phyloP scores from a whole-genome alignment of 2,797 vertebrate genomes.

The Pseudochirops corinnae region DNA sequence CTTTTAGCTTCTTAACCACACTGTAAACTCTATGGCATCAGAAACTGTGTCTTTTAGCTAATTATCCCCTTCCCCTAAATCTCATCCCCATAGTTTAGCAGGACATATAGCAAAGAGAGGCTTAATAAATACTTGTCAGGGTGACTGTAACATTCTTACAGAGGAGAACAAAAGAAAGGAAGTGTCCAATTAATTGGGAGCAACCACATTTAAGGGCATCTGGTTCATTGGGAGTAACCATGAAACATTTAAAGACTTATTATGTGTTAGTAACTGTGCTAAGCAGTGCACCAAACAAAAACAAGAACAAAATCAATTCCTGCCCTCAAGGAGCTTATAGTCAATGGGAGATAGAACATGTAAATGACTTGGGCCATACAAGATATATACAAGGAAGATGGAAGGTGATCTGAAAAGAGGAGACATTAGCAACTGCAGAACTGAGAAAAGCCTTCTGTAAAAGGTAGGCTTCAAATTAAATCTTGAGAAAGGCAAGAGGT shows the following conservation, averaged over 20 bases:
- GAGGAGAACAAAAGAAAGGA: not conserved
- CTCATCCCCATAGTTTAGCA: not conserved
- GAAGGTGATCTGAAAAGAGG: not conserved
- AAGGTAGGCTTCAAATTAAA: not conserved
- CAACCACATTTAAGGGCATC: not conserved
- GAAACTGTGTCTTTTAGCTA: slow-evolving; percentile 14
- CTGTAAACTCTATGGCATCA: not conserved
- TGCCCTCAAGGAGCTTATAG: not conserved
- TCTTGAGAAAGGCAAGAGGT: not conserved
- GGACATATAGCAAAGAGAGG: not conserved
- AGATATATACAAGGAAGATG: not conserved
- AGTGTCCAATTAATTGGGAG: not conserved
- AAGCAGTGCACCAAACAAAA: not conserved
- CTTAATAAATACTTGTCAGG: not conserved
- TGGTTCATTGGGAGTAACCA: no score
- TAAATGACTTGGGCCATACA: not conserved
- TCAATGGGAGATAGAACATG: not conserved
- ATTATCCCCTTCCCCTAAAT: not conserved
- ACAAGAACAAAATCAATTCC: not conserved
- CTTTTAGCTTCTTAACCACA: not conserved
- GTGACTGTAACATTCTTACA: not conserved
- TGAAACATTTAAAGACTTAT: no score
- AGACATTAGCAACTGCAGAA: not conserved
- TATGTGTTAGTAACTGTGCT: no score
- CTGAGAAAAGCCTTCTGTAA: not conserved